Evolutionary conservation across 2,113 vertebrate species (phyloP), one percentile per base, ranked within the genome.

Genomic region (Balaenoptera acutorostrata): DNA sequence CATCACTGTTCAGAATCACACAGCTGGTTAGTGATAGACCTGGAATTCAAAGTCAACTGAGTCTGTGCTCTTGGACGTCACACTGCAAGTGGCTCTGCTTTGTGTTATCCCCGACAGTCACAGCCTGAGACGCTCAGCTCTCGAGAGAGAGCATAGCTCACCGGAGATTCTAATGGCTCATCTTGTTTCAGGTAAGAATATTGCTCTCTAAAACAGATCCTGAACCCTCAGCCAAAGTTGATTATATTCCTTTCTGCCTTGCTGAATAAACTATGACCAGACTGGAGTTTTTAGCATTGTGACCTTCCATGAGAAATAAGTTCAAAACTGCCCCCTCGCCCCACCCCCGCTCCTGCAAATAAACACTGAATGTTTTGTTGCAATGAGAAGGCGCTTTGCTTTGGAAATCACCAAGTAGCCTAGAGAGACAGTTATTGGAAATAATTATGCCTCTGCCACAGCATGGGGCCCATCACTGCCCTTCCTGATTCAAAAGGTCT

Each of bases 381-480:
- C 12, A 27, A 7, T 20, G 8, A 93, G 66, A 46, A 93, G 66
- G 33, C 10, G 1, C 69, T 83, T 83, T 82, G 55, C 84, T 85
- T 96, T 94, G 81, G 81, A 97, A 93, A 88, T 83, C 88, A 91
- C 75, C 49, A 77, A 81, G 71, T 44, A 49, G 44, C 88, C 90
- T 57, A 63, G 85, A 68, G 88, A 94, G 92, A 85, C 93, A 90
- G 92, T 96, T 95, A 93, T 94, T 97, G 85, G 82, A 86, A 96
- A 91, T 96, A 93, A 96, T 97, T 86, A 92, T 17, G 49, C 85
- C 63, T 63, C 63, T 55, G 49, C 46, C 96, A 44, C 93, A 89
- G 91, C 82, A 3, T 44, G 77, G 52, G 46, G 41, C 29, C 84
- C 9, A 0, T 88, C 89, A 69, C 77, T 86, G 85, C 55, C 90